phyloP scores from a whole-genome alignment of 2,797 vertebrate genomes.

The Forpus xanthops region DNA sequence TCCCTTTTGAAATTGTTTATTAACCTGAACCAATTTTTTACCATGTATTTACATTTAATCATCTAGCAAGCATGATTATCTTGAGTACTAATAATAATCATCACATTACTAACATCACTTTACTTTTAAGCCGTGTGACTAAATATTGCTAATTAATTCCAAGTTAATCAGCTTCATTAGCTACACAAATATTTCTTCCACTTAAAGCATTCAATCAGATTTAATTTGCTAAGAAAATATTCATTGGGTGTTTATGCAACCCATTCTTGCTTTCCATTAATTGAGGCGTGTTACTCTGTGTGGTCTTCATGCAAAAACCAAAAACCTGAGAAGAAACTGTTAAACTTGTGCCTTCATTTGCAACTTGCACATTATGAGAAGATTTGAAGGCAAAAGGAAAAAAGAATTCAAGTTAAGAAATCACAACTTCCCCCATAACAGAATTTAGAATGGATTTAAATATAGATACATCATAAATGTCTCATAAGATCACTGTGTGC shows the following conservation, averaged over 20 bases:
- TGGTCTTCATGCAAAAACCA: neutral
- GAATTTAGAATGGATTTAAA: neutral
- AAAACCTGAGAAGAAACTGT: neutral
- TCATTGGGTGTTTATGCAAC: slow-evolving; percentile 2
- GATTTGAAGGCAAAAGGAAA: neutral
- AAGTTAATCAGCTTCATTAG: slow-evolving; percentile 64
- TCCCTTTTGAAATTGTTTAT: slow-evolving; percentile 48
- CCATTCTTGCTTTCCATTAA: slow-evolving; percentile 26
- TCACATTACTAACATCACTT: slow-evolving; percentile 67
- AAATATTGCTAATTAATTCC: slow-evolving; percentile 67
- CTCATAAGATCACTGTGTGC: neutral
- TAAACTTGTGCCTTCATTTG: neutral
- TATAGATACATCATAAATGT: neutral
- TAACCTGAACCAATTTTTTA: slow-evolving; percentile 52
- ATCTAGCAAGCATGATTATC: slow-evolving; percentile 63
- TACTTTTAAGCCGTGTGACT: slow-evolving; percentile 46
- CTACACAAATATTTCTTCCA: slow-evolving; percentile 63
- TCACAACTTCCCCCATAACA: neutral
- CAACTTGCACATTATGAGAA: neutral
- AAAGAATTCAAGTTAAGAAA: neutral
- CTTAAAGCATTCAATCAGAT: slow-evolving; percentile 65
- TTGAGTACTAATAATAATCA: slow-evolving; percentile 70
- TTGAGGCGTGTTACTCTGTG: neutral
- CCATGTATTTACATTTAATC: slow-evolving; percentile 72
- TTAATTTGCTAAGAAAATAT: slow-evolving; percentile 54